Base-by-base conservation (phyloP, 2,113 vertebrate species). In the Natator depressus region DNA sequence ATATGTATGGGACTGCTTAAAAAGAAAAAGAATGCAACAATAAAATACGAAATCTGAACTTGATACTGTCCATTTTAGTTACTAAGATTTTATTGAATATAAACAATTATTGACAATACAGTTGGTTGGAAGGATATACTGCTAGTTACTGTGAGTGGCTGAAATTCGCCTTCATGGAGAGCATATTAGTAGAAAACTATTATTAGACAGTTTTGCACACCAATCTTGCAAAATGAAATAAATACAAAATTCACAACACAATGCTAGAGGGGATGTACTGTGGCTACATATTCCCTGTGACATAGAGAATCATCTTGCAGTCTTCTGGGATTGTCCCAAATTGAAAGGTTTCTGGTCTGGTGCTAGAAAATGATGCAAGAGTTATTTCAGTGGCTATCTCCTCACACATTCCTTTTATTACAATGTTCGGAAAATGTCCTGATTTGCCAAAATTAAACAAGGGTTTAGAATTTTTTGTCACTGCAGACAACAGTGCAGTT, bases 151-250 rank as follows among this genome's bases (percentile, higher is more conserved):
- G 6, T 6, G 65, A 87, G 89, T 42, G 25, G 17, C 62, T 79
- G 50, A 79, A 50, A 27, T 25, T 16, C 3, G 24, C 14, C 5
- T 10, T 22, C 17, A 3, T 1, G 42, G 75, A 1, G 29, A 38
- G 17, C n/a, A 72, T 72, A 72, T 38, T 72, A 65, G 49, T 0
- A 0, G 82, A 25, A 29, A 5, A 0, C 5, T 3, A 11, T 6
- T 46, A 13, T 1, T 55, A 27, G 53, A 10, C 4, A n/a, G 35
- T 4, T 72, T 54, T 83, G 76, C 51, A 80, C 13, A 69, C 6
- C 10, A 75, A 12, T 76, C 10, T 13, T 76, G 22, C 0, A 94
- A 83, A 82, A 53, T 17, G n/a, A 9, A 57, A 2, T 2, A 8
- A 31, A 17, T 4, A 50, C 46, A 78, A 80, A 8, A 80, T 82